phyloP scores from a whole-genome alignment of 2,888 invertebrate species.

The Macrophya annulata region DNA sequence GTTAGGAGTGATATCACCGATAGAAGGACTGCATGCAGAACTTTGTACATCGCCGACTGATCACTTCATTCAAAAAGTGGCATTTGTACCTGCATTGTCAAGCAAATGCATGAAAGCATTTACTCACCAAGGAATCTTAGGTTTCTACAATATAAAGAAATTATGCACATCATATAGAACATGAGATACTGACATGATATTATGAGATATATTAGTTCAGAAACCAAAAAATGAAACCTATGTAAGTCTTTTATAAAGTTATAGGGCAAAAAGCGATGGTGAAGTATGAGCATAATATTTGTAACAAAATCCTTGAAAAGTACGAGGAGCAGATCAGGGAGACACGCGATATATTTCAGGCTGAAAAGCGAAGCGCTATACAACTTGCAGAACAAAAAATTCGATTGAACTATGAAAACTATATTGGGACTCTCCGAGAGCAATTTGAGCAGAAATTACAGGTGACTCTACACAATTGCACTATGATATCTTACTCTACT shows the following conservation, averaged over 20 bases:
- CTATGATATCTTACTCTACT: background rate
- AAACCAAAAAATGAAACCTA: background rate
- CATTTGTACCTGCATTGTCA: constrained; percentile 60
- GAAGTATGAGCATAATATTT: constrained; percentile 64
- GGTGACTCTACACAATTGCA: constrained; percentile 57
- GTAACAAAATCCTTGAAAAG: constrained; percentile 62
- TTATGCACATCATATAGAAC: background rate
- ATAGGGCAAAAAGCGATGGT: constrained; percentile 67
- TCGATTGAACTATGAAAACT: constrained; percentile 63
- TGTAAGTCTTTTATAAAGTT: constrained; percentile 59
- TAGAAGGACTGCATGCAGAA: constrained; percentile 64
- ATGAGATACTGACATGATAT: too few species aligned
- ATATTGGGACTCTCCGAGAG: constrained; percentile 60
- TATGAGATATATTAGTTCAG: too few species aligned
- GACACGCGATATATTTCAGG: constrained; percentile 66
- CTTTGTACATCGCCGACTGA: constrained; percentile 69
- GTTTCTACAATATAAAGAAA: constrained; percentile 56
- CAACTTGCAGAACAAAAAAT: constrained; percentile 62
- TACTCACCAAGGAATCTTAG: constrained; percentile 70
- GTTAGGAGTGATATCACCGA: constrained; percentile 64
- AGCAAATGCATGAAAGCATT: constrained; percentile 65
- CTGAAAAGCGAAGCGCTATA: constrained; percentile 68
- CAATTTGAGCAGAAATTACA: constrained; percentile 66
- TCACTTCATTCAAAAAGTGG: constrained; percentile 64
- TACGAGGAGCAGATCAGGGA: constrained; percentile 64